These are phyloP conservation scores for Apaloderma vittatum DNA, from an alignment of 2,113 vertebrate species.

Conservation along the genomic window DNA sequence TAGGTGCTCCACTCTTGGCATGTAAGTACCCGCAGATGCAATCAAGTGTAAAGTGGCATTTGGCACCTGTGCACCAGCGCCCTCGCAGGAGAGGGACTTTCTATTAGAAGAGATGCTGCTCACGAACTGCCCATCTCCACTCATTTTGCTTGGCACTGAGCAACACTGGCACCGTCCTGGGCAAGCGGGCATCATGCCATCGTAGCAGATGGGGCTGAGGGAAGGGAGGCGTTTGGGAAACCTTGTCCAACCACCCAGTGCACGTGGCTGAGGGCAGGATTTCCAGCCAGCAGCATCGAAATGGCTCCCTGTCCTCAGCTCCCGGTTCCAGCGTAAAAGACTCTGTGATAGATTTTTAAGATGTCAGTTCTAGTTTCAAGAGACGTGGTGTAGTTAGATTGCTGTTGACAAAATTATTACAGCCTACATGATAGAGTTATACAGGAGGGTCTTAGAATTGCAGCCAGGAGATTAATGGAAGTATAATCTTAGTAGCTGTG, in stretches of 20 bases:
- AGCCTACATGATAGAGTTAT: neutral
- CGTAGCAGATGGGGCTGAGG: constrained; percentile 24
- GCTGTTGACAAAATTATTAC: neutral
- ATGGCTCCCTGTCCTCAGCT: neutral
- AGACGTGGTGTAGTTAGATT: neutral
- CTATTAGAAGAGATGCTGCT: neutral
- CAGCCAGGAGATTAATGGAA: neutral
- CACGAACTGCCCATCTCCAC: neutral
- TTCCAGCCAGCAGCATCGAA: neutral
- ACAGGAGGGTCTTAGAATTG: neutral
- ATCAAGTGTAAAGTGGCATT: neutral
- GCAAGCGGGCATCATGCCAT: neutral
- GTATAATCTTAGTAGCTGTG: neutral
- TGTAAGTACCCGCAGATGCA: neutral
- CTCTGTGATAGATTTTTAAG: neutral
- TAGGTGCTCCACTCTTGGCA: constrained; percentile 4
- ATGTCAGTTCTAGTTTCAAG: neutral
- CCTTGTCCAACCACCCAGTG: neutral
- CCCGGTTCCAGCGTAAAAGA: neutral
- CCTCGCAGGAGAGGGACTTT: neutral
- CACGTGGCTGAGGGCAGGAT: neutral
- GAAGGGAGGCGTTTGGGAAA: neutral
- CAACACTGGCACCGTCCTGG: neutral
- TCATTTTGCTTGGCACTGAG: constrained; percentile 37
- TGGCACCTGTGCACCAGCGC: neutral